phyloP scores from a whole-genome alignment of 2,888 invertebrate species.

The Caenorhabditis imperialis region DNA sequence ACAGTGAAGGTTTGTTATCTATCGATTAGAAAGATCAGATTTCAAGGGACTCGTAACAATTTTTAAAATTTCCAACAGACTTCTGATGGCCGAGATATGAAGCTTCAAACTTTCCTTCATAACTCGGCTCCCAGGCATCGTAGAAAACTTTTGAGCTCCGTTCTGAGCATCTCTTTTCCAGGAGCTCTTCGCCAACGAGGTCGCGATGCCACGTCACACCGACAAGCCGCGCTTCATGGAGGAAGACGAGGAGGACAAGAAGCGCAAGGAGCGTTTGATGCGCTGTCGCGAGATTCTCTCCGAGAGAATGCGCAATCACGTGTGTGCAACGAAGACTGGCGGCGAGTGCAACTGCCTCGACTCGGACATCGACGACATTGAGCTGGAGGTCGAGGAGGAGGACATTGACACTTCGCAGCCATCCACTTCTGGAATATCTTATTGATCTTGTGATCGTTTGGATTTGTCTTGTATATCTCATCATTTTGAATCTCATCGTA shows the following conservation, averaged over 20 bases:
- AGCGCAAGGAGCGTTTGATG: neutral
- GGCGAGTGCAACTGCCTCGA: too few relatives aligned
- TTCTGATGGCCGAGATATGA: too few relatives aligned
- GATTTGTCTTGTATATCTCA: neutral
- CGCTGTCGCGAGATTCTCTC: too few relatives aligned
- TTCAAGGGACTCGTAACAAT: neutral
- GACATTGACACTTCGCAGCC: neutral
- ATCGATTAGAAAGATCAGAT: neutral
- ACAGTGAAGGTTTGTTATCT: slow-evolving; percentile 24
- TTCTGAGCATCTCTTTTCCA: neutral
- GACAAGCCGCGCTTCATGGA: slow-evolving; percentile 30
- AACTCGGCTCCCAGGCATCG: too few relatives aligned
- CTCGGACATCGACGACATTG: too few relatives aligned
- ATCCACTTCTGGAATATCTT: neutral
- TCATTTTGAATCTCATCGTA: neutral
- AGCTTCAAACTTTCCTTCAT: too few relatives aligned
- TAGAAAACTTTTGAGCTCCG: too few relatives aligned
- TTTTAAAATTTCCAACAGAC: neutral
- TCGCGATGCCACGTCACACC: neutral
- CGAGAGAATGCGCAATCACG: neutral
- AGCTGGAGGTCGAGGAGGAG: neutral
- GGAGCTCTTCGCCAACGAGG: slow-evolving; percentile 20
- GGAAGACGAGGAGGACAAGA: neutral
- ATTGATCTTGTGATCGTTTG: neutral
- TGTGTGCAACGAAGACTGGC: neutral